phyloP scores from a whole-genome alignment of 2,113 vertebrate species.

The Alligator mississippiensis region DNA sequence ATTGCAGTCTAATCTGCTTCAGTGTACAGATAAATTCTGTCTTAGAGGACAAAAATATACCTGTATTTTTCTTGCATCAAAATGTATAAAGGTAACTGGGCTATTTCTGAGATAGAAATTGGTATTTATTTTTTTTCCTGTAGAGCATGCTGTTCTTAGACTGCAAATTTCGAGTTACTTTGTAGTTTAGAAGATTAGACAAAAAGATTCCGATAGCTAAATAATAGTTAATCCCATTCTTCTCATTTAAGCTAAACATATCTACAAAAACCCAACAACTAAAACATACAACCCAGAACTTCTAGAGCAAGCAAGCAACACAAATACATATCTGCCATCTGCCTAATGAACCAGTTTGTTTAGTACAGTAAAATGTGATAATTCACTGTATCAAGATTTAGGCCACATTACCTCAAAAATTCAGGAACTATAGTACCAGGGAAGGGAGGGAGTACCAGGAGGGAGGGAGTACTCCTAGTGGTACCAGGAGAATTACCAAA shows the following conservation, averaged over 20 bases:
- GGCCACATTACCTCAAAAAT: no score
- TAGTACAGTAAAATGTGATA: neutral
- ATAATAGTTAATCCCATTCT: neutral
- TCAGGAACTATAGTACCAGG: no score
- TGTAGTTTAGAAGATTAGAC: neutral
- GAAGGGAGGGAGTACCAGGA: no score
- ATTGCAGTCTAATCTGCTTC: neutral
- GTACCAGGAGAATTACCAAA: no score
- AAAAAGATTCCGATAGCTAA: neutral
- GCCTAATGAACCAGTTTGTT: neutral
- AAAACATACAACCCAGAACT: neutral
- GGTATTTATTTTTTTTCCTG: neutral
- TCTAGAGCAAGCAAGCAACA: neutral
- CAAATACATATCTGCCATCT: neutral
- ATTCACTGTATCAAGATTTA: neutral
- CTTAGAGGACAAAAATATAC: neutral
- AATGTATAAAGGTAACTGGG: neutral
- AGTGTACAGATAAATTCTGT: neutral
- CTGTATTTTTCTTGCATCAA: neutral
- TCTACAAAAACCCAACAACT: rapidly evolving
- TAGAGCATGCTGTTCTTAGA: neutral
- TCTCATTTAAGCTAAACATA: neutral
- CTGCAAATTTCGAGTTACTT: rapidly evolving
- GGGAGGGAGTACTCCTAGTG: no score
- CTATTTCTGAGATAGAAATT: neutral